Evolutionary conservation across 2,888 invertebrate species (phyloP), one percentile per base, ranked within the genome.

Genomic region (Watsonalla binaria): DNA sequence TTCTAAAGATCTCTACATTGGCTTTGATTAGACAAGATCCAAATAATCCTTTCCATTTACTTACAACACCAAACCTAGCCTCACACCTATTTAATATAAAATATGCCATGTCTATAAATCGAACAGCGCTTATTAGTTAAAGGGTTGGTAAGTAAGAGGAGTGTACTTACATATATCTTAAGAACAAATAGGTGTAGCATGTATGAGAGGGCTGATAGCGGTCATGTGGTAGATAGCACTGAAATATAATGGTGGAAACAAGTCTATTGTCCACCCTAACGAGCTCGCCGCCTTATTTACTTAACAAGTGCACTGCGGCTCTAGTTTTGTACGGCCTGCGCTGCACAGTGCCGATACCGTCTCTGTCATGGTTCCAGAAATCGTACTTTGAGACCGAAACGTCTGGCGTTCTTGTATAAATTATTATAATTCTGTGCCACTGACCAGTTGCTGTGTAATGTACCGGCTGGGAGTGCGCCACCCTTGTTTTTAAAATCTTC

Each of bases 401-500:
- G 49, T 49, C 49, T 49, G 11, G 39, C 13, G 15, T 6, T 49
- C 39, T 15, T 48, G 47, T 48, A 37, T 49, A 49, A 49, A 49
- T 49, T 49, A 49, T 49, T 49, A 37, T 65, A 68, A 70, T 68
- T 61, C 55, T 55, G 54, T 62, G 61, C 53, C 59, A 57, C 61
- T 63, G 70, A 55, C 63, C 62, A 65, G 56, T 68, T 63, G 65
- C 60, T 64, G 54, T 54, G 55, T 59, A 61, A 63, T 59, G 56
- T 50, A 54, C 51, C 58, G 63, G 57, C 64, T 68, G 53, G 61
- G 59, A 65, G 60, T 61, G 56, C 57, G 60, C 67, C 74, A 71
- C 74, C 76, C 78, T 73, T 76, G 73, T 77, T 74, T 70, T 70
- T 74, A 65, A 67, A 75, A 74, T 49, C 62, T 65, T 54, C 57